Conservation (phyloP, 2,888 invertebrate species). For the Anoncus sp. region DNA sequence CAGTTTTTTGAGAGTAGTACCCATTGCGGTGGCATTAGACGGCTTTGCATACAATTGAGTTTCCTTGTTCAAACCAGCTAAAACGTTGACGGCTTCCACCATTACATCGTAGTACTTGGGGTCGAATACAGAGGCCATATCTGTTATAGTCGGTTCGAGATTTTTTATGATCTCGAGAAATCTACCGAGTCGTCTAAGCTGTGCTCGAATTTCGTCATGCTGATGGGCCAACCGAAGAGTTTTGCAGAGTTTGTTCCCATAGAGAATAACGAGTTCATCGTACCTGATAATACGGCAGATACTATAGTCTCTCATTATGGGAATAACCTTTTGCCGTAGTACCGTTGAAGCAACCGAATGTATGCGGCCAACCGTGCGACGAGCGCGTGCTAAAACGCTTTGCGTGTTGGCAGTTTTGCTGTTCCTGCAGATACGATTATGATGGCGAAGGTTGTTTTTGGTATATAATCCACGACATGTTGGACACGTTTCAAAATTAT, state of each 20-base stretch:
- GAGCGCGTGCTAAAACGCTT: constrained; percentile 41
- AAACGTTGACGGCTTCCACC: constrained; percentile 55
- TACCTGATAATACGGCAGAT: constrained; percentile 51
- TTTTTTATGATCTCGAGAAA: constrained; percentile 51
- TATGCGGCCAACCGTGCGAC: constrained; percentile 42
- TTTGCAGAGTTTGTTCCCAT: constrained; percentile 56
- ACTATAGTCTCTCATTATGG: constrained; percentile 58
- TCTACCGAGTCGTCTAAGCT: constrained; percentile 63
- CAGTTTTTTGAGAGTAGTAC: constrained; percentile 63
- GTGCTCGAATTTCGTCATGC: constrained; percentile 63
- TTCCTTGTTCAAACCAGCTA: constrained; percentile 46
- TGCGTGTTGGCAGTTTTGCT: constrained; percentile 39
- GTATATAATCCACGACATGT: constrained; percentile 63
- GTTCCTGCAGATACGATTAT: constrained; percentile 26
- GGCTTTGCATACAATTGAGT: constrained; percentile 59
- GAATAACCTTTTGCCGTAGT: constrained; percentile 59
- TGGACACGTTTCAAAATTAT: constrained; percentile 59
- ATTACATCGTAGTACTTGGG: constrained; percentile 59
- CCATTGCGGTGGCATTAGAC: constrained; percentile 60
- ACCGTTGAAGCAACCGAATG: constrained; percentile 52
- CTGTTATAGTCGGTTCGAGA: constrained; percentile 54
- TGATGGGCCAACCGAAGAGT: constrained; percentile 59
- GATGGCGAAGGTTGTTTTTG: constrained; percentile 58
- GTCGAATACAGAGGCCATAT: constrained; percentile 64
- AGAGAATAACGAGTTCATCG: constrained; percentile 59